Evolutionary conservation across 1,140 invertebrate species (phyloP).

Genomic region (Drosophila bocqueti): DNA sequence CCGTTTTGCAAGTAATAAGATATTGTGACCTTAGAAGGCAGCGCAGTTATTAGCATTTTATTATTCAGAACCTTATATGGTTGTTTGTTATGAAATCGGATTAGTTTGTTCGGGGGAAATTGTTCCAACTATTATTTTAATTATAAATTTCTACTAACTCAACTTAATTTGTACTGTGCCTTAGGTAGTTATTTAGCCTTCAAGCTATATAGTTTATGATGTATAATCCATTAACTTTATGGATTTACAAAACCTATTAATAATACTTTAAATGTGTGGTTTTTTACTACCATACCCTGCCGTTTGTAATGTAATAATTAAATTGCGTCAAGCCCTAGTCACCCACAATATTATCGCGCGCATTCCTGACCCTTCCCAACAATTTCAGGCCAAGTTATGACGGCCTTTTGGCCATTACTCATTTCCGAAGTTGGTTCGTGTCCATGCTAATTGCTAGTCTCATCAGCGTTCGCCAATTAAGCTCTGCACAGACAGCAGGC

Average conservation of each 20-base stretch:
- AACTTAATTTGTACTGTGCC: no score
- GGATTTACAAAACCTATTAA: not conserved
- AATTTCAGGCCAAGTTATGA: not conserved
- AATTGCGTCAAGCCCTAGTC: not conserved
- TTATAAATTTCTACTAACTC: not conserved
- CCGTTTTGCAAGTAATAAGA: not conserved
- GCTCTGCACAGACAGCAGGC: conserved; percentile 32
- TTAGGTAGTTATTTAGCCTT: not conserved
- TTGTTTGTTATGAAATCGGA: not conserved
- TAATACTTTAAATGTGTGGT: not conserved
- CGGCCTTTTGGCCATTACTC: conserved; percentile 22
- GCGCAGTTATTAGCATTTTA: conserved; percentile 22
- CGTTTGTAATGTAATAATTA: not conserved
- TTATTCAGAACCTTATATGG: conserved; percentile 27
- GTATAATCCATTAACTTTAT: not conserved
- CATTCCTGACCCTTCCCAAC: conserved; percentile 21
- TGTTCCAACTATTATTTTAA: not conserved
- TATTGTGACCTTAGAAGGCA: conserved; percentile 29
- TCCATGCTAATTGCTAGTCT: conserved; percentile 54
- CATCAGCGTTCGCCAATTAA: conserved; percentile 49
- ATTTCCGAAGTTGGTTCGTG: conserved; percentile 30
- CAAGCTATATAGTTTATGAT: not conserved
- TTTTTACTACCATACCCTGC: not conserved
- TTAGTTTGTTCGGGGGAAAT: not conserved
- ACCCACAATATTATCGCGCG: not conserved